A percentile compares a stretch with the other conserved stretches of the same genome.
Evolutionary conservation across 2,888 invertebrate species (phyloP).

Genomic region (Horisme vitalbata): DNA sequence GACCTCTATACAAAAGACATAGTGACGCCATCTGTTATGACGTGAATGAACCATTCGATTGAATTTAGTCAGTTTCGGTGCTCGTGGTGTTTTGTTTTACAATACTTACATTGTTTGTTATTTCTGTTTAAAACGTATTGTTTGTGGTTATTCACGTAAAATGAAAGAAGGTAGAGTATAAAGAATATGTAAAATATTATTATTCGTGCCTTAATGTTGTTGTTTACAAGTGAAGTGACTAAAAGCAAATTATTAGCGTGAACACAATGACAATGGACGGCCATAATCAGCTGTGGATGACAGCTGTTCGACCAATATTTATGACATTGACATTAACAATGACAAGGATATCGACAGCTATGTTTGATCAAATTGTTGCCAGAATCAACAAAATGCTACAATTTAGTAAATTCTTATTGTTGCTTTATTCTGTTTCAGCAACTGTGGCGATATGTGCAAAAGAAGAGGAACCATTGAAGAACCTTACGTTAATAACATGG

Average conservation of each 20-base stretch:
- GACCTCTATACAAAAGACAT: not conserved
- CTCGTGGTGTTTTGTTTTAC: not conserved
- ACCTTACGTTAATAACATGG: slow-evolving; percentile 90
- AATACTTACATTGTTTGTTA: not conserved
- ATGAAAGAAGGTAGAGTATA: not conserved
- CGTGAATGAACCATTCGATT: too few relatives aligned
- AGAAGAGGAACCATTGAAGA: slow-evolving; percentile 70
- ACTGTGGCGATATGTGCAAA: slow-evolving; percentile 58
- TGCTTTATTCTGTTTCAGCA: slow-evolving; percentile 48
- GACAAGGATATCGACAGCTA: too few relatives aligned
- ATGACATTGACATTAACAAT: slow-evolving; percentile 6
- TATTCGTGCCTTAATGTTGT: too few relatives aligned
- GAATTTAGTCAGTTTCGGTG: too few relatives aligned
- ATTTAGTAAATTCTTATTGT: slow-evolving; percentile 16
- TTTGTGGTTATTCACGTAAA: not conserved
- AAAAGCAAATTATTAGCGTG: too few relatives aligned
- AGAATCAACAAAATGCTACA: not conserved
- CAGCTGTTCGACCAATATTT: too few relatives aligned
- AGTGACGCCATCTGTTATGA: not conserved
- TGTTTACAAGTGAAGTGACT: too few relatives aligned
- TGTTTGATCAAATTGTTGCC: slow-evolving; percentile 14
- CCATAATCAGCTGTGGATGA: not conserved
- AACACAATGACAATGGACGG: too few relatives aligned
- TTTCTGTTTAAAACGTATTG: not conserved
- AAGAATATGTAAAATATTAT: too few relatives aligned